phyloP scores from a whole-genome alignment of 2,888 invertebrate species.

The Dimorphilus gyrociliatus region DNA sequence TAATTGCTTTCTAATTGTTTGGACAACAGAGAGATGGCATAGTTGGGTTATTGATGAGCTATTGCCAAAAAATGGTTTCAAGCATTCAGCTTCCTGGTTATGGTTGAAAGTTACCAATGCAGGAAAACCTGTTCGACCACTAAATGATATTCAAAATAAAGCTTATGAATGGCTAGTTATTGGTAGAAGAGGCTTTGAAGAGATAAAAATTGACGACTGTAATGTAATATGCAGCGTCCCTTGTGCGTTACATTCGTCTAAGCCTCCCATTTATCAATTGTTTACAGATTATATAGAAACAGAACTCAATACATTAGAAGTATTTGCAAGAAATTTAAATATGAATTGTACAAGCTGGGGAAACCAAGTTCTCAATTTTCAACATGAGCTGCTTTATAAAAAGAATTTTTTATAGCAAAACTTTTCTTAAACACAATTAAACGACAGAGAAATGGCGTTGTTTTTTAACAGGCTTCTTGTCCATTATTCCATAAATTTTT shows the following conservation, averaged over 20 bases:
- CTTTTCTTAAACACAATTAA: no score
- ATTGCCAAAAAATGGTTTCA: slow-evolving; percentile 61
- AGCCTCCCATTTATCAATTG: slow-evolving; percentile 69
- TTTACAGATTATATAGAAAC: no score
- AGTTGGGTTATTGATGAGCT: slow-evolving; percentile 49
- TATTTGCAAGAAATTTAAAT: slow-evolving; percentile 76
- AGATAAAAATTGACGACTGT: slow-evolving; percentile 8
- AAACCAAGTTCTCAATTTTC: no score
- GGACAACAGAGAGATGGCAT: slow-evolving; percentile 74
- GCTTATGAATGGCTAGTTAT: slow-evolving; percentile 69
- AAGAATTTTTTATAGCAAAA: no score
- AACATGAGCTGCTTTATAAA: no score
- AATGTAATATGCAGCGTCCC: slow-evolving; percentile 64
- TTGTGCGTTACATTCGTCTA: slow-evolving; percentile 82
- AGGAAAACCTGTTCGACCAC: slow-evolving; percentile 52
- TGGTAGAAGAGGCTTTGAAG: slow-evolving; percentile 29
- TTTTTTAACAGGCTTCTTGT: no score
- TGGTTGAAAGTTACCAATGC: slow-evolving; percentile 70
- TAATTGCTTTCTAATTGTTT: slow-evolving; percentile 58
- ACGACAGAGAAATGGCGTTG: no score
- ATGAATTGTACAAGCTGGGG: slow-evolving; percentile 72
- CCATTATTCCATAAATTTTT: no score
- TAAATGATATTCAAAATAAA: slow-evolving; percentile 54
- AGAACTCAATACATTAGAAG: no score
- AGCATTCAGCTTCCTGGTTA: slow-evolving; percentile 56